Conservation (phyloP, 2,113 vertebrate species). For the Paralichthys olivaceus region DNA sequence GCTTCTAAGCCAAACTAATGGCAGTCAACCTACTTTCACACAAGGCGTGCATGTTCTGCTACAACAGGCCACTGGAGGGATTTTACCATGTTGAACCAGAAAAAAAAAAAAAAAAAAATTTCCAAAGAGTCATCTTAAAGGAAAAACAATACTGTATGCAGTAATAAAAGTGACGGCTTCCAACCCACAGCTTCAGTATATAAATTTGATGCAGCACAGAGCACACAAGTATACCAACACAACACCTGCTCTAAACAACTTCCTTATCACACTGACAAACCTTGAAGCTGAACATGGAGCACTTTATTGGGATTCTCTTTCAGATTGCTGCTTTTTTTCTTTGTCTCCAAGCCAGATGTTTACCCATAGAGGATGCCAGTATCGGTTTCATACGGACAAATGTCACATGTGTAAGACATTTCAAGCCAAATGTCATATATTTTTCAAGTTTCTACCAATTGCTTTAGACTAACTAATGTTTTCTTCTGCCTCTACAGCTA, state of each 20-base stretch:
- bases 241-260: slow-evolving; percentile 24
- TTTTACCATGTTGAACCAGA: slow-evolving; percentile 84
- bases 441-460: background rate
- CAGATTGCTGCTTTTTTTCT: slow-evolving; percentile 33
- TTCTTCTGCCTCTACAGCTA: slow-evolving; percentile 6
- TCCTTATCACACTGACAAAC: slow-evolving; percentile 27
- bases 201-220: slow-evolving; percentile 40
- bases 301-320: slow-evolving; percentile 44
- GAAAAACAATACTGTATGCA: slow-evolving; percentile 87
- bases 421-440: background rate
- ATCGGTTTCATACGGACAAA: rapidly evolving
- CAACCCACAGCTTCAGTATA: slow-evolving; percentile 80
- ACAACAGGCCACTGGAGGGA: slow-evolving; percentile 68
- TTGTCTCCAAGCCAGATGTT: background rate
- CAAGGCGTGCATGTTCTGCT: slow-evolving; percentile 14
- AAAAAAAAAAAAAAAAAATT: slow-evolving; percentile 88
- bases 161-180: too few relatives aligned
- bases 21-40: slow-evolving; percentile 60
- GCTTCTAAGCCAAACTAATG: slow-evolving; percentile 21
- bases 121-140: slow-evolving; percentile 91
- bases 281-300: slow-evolving; percentile 60
- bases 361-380: rapidly evolving
- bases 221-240: slow-evolving; percentile 19
- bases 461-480: background rate
- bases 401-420: slow-evolving; percentile 57